Percentiles rank a stretch among this genome's conserved stretches.
Conservation (phyloP, 1,140 invertebrate genomes). For the Zaprionus ornatus region DNA sequence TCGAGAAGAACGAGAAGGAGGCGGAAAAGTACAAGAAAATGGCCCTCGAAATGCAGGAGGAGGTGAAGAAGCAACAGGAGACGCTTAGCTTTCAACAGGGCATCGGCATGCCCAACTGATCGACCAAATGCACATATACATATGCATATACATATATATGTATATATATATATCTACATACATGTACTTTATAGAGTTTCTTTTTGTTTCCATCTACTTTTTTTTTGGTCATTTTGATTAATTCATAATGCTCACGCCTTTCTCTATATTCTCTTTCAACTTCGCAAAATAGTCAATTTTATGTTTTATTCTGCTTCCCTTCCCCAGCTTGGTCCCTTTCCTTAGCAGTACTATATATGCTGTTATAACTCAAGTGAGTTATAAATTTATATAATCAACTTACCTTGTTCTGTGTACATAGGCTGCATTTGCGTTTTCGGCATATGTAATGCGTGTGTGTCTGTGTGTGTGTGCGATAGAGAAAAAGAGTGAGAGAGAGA, state of each 20-base stretch:
- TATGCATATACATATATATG: background rate
- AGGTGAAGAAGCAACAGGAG: constrained; percentile 86
- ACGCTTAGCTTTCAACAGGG: constrained; percentile 89
- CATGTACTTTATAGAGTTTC: constrained; percentile 1
- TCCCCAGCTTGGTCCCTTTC: background rate
- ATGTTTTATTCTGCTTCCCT: constrained; percentile 1
- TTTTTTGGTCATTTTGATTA: background rate
- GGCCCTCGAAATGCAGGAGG: constrained; percentile 88
- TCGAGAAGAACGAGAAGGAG: constrained; percentile 88
- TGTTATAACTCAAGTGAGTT: constrained; percentile 27
- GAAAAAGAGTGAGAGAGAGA: background rate
- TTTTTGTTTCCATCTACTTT: background rate
- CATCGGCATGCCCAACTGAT: constrained; percentile 72
- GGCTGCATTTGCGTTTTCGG: constrained; percentile 15
- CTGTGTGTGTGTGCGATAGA: constrained; percentile 9
- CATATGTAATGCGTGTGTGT: constrained; percentile 9
- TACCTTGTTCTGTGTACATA: constrained; percentile 17
- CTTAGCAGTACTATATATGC: constrained; percentile 18
- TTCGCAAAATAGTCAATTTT: background rate
- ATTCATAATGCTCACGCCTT: background rate
- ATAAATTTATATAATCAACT: constrained; percentile 19
- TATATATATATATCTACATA: constrained; percentile 9
- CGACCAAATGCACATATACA: background rate
- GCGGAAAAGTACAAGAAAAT: constrained; percentile 89
- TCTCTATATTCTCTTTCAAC: background rate